Evolutionary conservation across 2,797 vertebrate genomes (phyloP).

Genomic region (Pteropus rufus): DNA sequence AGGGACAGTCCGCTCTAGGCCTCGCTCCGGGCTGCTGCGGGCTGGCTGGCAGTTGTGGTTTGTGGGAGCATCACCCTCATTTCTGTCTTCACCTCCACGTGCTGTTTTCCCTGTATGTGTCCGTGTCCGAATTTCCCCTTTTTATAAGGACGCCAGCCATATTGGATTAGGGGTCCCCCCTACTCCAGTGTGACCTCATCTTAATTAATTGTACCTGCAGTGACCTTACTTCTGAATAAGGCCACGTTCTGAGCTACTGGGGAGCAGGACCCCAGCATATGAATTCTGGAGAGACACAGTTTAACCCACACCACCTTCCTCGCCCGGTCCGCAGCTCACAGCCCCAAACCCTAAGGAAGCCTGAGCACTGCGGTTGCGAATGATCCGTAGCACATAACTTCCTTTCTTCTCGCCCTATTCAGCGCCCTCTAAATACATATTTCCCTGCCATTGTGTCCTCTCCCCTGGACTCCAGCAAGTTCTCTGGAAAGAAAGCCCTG

Average conservation of each 20-base stretch:
- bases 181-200: neutral
- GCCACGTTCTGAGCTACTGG: too few relatives aligned
- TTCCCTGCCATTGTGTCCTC: neutral
- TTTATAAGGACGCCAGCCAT: neutral
- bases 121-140: neutral
- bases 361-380: neutral
- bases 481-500: neutral
- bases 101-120: too few relatives aligned
- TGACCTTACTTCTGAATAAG: neutral
- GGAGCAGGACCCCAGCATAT: neutral
- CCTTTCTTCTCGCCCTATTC: neutral
- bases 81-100: neutral
- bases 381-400: neutral
- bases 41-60: neutral
- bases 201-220: neutral
- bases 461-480: neutral
- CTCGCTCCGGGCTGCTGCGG: too few relatives aligned
- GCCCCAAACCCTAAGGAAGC: neutral
- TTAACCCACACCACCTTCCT: neutral
- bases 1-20: neutral
- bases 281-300: neutral
- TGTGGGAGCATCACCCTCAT: fast-evolving
- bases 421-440: neutral
- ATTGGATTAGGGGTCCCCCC: neutral
- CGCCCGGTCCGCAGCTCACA: neutral